Percentiles rank a stretch among this genome's conserved stretches.
Conservation (phyloP, 2,888 invertebrate genomes). For the Cephus nigrinus region DNA sequence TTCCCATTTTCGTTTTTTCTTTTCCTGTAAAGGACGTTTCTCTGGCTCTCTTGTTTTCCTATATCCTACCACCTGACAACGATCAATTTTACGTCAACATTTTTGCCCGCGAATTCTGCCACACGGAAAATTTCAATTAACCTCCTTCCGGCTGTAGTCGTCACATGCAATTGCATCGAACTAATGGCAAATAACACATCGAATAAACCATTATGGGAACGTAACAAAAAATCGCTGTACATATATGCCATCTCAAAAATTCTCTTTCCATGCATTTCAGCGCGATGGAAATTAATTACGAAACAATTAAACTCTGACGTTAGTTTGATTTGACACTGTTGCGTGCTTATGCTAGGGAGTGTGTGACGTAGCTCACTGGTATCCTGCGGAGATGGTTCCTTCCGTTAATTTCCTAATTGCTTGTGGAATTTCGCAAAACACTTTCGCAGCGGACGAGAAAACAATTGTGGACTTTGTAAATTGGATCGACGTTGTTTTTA, state of each 20-base stretch:
- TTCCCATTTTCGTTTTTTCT: background rate
- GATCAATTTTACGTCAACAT: background rate
- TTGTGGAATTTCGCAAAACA: background rate
- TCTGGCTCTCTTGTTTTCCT: background rate
- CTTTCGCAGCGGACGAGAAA: background rate
- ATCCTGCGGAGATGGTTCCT: background rate
- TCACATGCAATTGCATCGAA: background rate
- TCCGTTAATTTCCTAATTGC: background rate
- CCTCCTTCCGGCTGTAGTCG: background rate
- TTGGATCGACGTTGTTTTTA: background rate
- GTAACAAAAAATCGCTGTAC: background rate
- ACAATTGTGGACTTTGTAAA: background rate
- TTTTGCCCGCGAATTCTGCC: background rate
- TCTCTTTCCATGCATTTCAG: background rate
- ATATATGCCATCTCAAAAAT: background rate
- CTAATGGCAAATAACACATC: background rate
- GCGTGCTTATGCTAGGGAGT: slow-evolving; percentile 3
- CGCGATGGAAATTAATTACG: slow-evolving; percentile 54
- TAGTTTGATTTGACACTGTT: slow-evolving; percentile 47
- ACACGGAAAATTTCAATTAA: background rate
- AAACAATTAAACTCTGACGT: slow-evolving; percentile 59
- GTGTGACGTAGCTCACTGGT: background rate
- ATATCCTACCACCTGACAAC: background rate
- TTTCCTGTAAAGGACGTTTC: background rate
- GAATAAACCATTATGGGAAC: background rate